Conservation (phyloP, 2,888 invertebrate species). For the Mythimna ferrago region DNA sequence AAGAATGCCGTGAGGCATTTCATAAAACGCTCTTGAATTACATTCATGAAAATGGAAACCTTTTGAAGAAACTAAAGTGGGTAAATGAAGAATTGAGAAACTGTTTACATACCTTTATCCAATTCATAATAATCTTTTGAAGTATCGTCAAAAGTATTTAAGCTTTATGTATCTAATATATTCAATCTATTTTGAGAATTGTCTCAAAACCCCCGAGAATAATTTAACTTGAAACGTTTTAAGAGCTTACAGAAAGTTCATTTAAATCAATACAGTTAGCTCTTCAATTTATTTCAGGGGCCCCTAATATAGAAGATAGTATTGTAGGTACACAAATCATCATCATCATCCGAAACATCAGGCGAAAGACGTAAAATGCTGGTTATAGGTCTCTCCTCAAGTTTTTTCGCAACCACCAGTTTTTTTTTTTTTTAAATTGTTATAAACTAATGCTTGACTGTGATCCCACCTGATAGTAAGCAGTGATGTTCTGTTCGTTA, state of each 20-base stretch:
- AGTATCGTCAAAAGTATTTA: neutral
- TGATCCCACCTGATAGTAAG: too few relatives aligned
- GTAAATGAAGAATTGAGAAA: neutral
- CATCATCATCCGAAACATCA: neutral
- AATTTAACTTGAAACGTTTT: constrained; percentile 17
- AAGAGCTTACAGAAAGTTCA: constrained; percentile 16
- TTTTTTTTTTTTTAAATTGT: too few relatives aligned
- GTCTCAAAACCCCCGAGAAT: constrained; percentile 13
- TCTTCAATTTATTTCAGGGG: constrained; percentile 13
- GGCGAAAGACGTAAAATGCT: too few relatives aligned
- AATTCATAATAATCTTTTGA: constrained; percentile 15
- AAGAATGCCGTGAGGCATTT: constrained; percentile 10
- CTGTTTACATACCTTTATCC: neutral
- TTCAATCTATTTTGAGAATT: constrained; percentile 17
- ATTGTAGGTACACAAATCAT: neutral
- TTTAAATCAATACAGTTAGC: constrained; percentile 26
- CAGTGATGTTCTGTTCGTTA: too few relatives aligned
- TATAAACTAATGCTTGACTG: too few relatives aligned
- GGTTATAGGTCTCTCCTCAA: too few relatives aligned
- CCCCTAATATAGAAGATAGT: too few relatives aligned
- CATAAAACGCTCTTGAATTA: constrained; percentile 10
- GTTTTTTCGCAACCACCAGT: too few relatives aligned
- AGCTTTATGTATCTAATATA: neutral
- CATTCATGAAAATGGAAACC: constrained; percentile 13
- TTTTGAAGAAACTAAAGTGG: constrained; percentile 2